Evolutionary conservation across 1,140 invertebrate species (phyloP).

Genomic region (Euura lappo): DNA sequence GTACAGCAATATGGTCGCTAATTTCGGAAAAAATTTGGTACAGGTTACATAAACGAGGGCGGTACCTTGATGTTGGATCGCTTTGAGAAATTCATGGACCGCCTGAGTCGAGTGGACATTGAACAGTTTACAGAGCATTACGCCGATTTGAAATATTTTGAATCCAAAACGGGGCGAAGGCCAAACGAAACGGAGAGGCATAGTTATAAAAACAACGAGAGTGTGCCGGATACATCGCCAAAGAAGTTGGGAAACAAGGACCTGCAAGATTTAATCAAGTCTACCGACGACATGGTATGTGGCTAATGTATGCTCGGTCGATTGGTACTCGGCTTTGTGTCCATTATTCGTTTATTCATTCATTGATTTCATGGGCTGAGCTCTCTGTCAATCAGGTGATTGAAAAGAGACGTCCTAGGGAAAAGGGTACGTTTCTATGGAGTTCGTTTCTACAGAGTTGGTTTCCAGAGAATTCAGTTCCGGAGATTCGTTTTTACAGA

Average conservation of each 20-base stretch:
- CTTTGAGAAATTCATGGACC: conserved; percentile 87
- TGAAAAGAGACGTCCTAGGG: no score
- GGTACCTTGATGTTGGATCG: conserved; percentile 84
- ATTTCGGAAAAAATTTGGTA: conserved; percentile 46
- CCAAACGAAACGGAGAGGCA: conserved; percentile 43
- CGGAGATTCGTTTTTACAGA: no score
- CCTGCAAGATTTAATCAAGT: conserved; percentile 66
- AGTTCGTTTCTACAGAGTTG: no score
- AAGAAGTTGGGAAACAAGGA: conserved; percentile 55
- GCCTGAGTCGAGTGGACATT: conserved; percentile 78
- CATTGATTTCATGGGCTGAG: no score
- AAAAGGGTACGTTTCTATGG: no score
- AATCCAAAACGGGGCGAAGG: conserved; percentile 72
- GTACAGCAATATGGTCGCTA: neutral
- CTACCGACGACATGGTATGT: conserved; percentile 66
- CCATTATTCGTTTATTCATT: no score
- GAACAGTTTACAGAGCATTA: conserved; percentile 85
- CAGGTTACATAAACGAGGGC: conserved; percentile 91
- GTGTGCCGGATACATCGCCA: conserved; percentile 25
- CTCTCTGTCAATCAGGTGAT: no score
- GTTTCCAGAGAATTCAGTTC: no score
- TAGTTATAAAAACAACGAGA: conserved; percentile 33
- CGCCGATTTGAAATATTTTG: conserved; percentile 86
- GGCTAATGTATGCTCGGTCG: conserved; percentile 12
- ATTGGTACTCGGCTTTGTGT: no score